Evolutionary conservation across 2,113 vertebrate genomes (phyloP), one percentile per base, ranked within the genome.

Genomic region (Ictalurus punctatus): DNA sequence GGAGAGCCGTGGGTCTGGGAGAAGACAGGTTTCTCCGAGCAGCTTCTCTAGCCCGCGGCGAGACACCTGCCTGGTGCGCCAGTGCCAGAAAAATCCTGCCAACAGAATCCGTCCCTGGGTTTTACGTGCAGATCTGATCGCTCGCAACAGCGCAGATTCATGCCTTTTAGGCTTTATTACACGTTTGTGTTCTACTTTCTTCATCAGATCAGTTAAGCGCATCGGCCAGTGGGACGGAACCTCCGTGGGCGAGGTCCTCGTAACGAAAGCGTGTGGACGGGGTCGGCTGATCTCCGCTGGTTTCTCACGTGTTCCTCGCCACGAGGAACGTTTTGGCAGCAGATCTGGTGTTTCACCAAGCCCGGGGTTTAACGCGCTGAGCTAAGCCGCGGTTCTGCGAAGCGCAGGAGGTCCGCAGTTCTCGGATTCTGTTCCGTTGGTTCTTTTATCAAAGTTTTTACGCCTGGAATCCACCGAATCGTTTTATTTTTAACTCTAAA

Each of bases 51-150:
- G 78, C 86, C 90, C 54, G 44, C 74, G 59, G 79, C 48, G 86
- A 86, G 78, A 88, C 83, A 89, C 88, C 88, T 88, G 86, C 80
- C 87, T n/a, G 17, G 54, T 61, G 83, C 58, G 63, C 76, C 0
- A 14, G 27, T 52, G 88, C 90, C 90, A 89, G 76, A 25, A 86
- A 21, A n/a, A 71, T 17, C 23, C 40, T 84, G 90, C 85, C 80
- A 87, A 40, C 30, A 48, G 21, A 74, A 52, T 10, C 40, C 19
- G 19, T 40, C 71, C 6, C 7, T 3, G 34, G 21, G 34, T 7
- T 73, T 73, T 71, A 17, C 1, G 0, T 34, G n/a, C 34, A 2
- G 0, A 71, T 17, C 34, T 19, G 6, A 74, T 74, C 37, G 1
- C 73, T 23, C 37, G 23, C 19, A 1, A 16, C 30, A 23, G 34